Evolutionary conservation across 37 sponge, comb jelly and placozoan species (phyloP).

Genomic region (Hexactinellida sp.): DNA sequence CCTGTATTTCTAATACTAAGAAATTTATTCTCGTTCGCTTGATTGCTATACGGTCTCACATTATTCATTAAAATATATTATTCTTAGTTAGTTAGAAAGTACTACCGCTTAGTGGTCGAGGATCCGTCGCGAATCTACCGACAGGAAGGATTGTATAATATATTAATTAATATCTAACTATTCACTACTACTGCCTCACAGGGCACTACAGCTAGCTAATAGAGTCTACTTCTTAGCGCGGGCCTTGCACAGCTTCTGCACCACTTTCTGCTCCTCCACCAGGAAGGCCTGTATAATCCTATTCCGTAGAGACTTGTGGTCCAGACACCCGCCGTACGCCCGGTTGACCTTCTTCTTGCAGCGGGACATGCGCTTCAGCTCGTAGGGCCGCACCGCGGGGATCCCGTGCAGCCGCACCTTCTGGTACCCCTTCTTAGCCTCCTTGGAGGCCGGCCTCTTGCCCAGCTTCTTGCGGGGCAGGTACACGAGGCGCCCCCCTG

Average conservation of each 20-base stretch:
- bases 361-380: constrained; percentile 53
- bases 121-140: no score
- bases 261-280: constrained; percentile 93
- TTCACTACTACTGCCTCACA: no score
- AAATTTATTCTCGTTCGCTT: no score
- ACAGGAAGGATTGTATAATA: no score
- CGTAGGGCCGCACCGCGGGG: constrained; percentile 68
- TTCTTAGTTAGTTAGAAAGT: no score
- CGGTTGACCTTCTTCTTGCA: constrained; percentile 67
- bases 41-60: no score
- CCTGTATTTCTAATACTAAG: no score
- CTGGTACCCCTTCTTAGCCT: not conserved
- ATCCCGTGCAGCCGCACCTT: constrained; percentile 27
- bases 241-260: constrained; percentile 21
- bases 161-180: no score
- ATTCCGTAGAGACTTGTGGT: constrained; percentile 51
- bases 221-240: not conserved
- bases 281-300: constrained; percentile 90
- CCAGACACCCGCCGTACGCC: constrained; percentile 68
- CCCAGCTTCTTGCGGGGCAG: constrained; percentile 70
- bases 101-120: no score
- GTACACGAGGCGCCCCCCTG: constrained; percentile 83
- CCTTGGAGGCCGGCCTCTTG: constrained; percentile 46
- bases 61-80: no score
- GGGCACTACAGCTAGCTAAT: no score